Conservation (phyloP, 2,888 invertebrate species). For the Agriopis leucophaearia region DNA sequence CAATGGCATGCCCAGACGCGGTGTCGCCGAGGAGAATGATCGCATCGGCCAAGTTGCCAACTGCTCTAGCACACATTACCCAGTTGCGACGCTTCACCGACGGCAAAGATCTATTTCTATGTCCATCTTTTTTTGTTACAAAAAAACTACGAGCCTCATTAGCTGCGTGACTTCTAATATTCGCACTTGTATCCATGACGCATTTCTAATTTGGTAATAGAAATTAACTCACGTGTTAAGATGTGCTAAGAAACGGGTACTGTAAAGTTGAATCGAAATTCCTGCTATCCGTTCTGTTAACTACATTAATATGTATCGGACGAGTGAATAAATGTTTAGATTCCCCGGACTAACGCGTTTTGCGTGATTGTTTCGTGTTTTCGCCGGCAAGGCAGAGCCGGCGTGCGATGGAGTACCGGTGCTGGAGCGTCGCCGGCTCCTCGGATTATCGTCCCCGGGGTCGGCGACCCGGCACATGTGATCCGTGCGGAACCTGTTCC, state of each 20-base stretch:
- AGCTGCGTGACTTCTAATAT: slow-evolving; percentile 29
- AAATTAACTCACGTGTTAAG: slow-evolving; percentile 9
- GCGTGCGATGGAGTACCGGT: slow-evolving; percentile 41
- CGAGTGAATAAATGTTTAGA: slow-evolving; percentile 25
- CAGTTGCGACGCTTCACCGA: slow-evolving; percentile 34
- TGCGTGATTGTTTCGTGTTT: slow-evolving; percentile 38
- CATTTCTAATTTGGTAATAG: slow-evolving; percentile 23
- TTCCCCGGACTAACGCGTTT: slow-evolving; percentile 26
- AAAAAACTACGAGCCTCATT: slow-evolving; percentile 30
- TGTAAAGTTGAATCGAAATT: slow-evolving; percentile 4
- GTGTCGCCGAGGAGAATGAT: slow-evolving; percentile 75
- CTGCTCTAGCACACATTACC: slow-evolving; percentile 53
- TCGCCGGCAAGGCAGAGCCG: slow-evolving; percentile 26
- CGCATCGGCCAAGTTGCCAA: slow-evolving; percentile 70
- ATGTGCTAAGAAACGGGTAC: not conserved
- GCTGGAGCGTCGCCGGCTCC: slow-evolving; percentile 52
- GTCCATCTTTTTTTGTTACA: slow-evolving; percentile 16
- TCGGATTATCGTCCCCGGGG: slow-evolving; percentile 74
- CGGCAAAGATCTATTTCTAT: slow-evolving; percentile 25
- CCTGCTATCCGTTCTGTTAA: slow-evolving; percentile 8
- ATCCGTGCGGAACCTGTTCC: slow-evolving; percentile 80
- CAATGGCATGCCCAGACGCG: slow-evolving; percentile 76
- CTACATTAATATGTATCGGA: slow-evolving; percentile 19
- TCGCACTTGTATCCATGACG: slow-evolving; percentile 23
- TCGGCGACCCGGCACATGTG: slow-evolving; percentile 80